A percentile compares a stretch with the other conserved stretches of the same genome.
Conservation (phyloP, 1,140 invertebrate species). For the Drosophila nikananu region DNA sequence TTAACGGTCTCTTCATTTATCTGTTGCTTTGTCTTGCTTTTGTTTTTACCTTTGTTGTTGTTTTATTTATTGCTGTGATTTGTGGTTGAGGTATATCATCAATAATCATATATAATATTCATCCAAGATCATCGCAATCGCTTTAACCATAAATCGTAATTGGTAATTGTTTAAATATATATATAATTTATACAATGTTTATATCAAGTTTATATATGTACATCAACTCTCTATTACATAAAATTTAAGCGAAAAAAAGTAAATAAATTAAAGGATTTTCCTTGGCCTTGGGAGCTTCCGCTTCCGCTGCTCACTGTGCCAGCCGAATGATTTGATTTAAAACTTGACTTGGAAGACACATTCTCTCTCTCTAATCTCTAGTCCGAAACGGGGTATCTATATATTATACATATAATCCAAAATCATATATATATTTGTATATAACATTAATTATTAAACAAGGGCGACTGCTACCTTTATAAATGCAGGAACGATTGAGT, state of each 20-base stretch:
- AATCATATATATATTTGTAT: not conserved
- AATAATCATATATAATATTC: slow-evolving; percentile 41
- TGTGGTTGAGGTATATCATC: slow-evolving; percentile 55
- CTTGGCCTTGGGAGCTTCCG: not conserved
- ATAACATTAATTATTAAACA: slow-evolving; percentile 29
- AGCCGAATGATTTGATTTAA: slow-evolving; percentile 2
- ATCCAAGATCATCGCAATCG: slow-evolving; percentile 41
- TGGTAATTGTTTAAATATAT: slow-evolving; percentile 21
- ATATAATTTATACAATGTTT: slow-evolving; percentile 39
- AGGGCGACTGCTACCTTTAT: slow-evolving; percentile 21
- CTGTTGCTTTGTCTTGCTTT: slow-evolving; percentile 10
- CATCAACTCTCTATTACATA: slow-evolving; percentile 9
- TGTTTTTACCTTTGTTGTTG: slow-evolving; percentile 1
- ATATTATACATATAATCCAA: not conserved
- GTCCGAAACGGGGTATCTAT: slow-evolving; percentile 9
- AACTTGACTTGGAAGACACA: slow-evolving; percentile 17
- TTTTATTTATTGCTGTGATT: slow-evolving; percentile 42
- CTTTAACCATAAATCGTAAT: slow-evolving; percentile 25
- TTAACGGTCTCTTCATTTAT: slow-evolving; percentile 7
- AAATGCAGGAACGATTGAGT: slow-evolving; percentile 44
- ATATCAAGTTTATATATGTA: slow-evolving; percentile 36
- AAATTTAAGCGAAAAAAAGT: slow-evolving; percentile 5
- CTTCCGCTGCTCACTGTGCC: not conserved
- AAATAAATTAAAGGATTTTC: slow-evolving; percentile 16
- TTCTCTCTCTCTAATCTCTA: not conserved